Percentiles rank a stretch among this genome's conserved stretches.
Conservation (phyloP, 2,797 vertebrate genomes). For the Vipera latastei region DNA sequence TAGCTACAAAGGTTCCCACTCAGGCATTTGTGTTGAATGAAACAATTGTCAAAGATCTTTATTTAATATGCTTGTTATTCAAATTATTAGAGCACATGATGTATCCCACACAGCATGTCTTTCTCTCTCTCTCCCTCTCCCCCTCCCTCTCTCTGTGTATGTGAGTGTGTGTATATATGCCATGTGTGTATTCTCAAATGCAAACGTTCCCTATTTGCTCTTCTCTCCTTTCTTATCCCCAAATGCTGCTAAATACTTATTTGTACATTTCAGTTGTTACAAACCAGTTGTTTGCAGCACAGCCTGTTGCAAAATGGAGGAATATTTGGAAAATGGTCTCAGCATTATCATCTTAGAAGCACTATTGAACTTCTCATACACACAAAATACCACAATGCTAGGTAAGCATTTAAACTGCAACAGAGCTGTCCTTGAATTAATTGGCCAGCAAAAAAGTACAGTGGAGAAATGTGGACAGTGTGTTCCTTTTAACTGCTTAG, state of each 20-base stretch:
- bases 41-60: slow-evolving; percentile 70
- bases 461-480: background rate
- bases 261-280: slow-evolving; percentile 30
- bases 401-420: slow-evolving; percentile 31
- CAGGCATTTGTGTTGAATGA: slow-evolving; percentile 64
- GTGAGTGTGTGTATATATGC: background rate
- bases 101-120: slow-evolving; percentile 59
- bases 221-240: slow-evolving; percentile 14
- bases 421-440: slow-evolving; percentile 10
- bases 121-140: no score
- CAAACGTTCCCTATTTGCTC: slow-evolving; percentile 41
- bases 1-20: slow-evolving; percentile 60
- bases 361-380: background rate
- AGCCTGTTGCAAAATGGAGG: slow-evolving; percentile 41
- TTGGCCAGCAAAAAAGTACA: background rate
- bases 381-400: slow-evolving; percentile 29
- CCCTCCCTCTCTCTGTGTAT: background rate
- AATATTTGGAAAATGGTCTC: slow-evolving; percentile 27
- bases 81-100: slow-evolving; percentile 64
- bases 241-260: slow-evolving; percentile 37
- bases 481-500: slow-evolving; percentile 36
- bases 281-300: background rate
- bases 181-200: slow-evolving; percentile 52
- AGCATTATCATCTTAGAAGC: background rate
- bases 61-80: slow-evolving; percentile 68